Evolutionary conservation across 2,888 invertebrate genomes (phyloP).

Genomic region (Hoplodrina ambigua): DNA sequence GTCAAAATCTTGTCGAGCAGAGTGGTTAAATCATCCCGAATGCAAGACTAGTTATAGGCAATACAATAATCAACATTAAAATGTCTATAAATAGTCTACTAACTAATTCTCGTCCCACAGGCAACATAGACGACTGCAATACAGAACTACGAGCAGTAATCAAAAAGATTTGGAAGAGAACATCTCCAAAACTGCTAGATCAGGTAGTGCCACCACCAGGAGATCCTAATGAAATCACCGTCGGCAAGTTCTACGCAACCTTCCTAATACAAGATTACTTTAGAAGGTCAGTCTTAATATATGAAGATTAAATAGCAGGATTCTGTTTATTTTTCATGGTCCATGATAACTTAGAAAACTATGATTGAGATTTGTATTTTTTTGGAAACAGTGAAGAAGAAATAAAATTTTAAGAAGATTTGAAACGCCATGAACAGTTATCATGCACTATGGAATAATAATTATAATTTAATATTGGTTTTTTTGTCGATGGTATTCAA

Average conservation of each 20-base stretch:
- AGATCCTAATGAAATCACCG: constrained; percentile 99
- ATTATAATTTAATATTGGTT: background rate
- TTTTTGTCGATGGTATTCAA: background rate
- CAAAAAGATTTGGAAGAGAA: constrained; percentile 99
- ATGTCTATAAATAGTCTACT: background rate
- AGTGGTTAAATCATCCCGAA: too few species aligned
- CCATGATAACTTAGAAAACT: constrained; percentile 13
- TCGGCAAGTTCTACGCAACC: constrained; percentile 99
- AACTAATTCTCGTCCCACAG: constrained; percentile 62
- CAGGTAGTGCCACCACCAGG: constrained; percentile 99
- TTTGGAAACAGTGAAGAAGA: background rate
- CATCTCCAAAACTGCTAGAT: constrained; percentile 98
- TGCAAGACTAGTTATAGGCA: too few species aligned
- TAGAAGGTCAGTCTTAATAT: constrained; percentile 91
- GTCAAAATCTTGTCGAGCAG: too few species aligned
- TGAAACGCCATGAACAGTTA: background rate
- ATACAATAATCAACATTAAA: background rate
- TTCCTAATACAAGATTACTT: constrained; percentile 99
- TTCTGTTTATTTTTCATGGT: constrained; percentile 8
- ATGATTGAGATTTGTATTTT: background rate
- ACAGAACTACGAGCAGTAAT: constrained; percentile 98
- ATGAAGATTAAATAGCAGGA: constrained; percentile 1
- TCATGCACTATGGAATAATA: constrained; percentile 18
- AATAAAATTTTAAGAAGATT: background rate
- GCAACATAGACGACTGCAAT: constrained; percentile 98